Evolutionary conservation across 2,113 vertebrate species (phyloP).

Genomic region (Sphyrna mokarran): DNA sequence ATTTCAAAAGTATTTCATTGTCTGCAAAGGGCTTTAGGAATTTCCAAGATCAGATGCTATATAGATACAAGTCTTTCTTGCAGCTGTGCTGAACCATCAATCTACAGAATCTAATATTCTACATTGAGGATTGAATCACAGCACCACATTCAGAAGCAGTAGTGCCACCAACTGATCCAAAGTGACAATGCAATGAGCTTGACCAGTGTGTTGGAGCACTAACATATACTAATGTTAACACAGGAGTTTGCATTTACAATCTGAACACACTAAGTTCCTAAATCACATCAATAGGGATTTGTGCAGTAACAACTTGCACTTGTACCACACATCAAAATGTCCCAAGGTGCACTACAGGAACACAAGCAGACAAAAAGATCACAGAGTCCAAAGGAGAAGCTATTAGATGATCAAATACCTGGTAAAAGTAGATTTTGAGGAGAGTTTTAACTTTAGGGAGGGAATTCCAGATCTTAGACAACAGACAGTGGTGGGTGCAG

Average conservation of each 20-base stretch:
- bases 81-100: not conserved
- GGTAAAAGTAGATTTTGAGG: not conserved
- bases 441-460: not conserved
- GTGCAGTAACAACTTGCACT: not conserved
- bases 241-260: not conserved
- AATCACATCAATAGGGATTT: not conserved
- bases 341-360: not conserved
- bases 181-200: not conserved
- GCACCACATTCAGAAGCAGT: not conserved
- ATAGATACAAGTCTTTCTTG: not conserved
- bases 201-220: not conserved
- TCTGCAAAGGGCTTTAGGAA: not conserved
- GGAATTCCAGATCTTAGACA: not conserved
- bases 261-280: not conserved
- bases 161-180: not conserved
- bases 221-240: not conserved
- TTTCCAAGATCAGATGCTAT: not conserved
- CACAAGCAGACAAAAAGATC: too few species aligned
- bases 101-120: not conserved
- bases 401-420: not conserved
- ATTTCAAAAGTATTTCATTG: not conserved
- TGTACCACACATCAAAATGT: not conserved
- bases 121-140: not conserved
- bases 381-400: not conserved
- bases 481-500: too few species aligned